A percentile compares a stretch with the other conserved stretches of the same genome.
These are phyloP conservation scores for Regulus satrapa DNA, from an alignment of 2,113 vertebrate species.

Conservation along the genomic window DNA sequence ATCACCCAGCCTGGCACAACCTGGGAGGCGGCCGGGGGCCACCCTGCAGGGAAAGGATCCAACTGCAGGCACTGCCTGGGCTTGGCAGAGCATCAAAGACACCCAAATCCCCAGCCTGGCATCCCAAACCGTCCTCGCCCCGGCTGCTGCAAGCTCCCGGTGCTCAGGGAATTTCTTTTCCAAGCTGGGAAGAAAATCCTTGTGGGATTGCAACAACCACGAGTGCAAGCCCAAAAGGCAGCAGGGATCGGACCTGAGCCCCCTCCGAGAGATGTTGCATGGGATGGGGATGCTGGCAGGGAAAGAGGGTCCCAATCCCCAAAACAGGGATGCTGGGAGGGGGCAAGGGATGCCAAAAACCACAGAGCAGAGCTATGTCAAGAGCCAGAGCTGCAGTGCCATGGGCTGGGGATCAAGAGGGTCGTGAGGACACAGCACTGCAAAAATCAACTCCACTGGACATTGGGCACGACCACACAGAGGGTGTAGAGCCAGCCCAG, in stretches of 20 bases:
- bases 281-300: not conserved
- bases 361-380: rapidly evolving
- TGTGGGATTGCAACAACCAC: not conserved
- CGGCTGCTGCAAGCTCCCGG: rapidly evolving
- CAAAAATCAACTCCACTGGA: not conserved
- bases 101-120: not conserved
- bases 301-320: too few species aligned
- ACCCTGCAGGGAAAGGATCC: not conserved
- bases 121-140: not conserved
- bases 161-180: not conserved
- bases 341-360: not conserved
- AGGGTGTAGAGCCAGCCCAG: not conserved
- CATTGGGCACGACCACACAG: rapidly evolving
- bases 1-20: not conserved
- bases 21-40: not conserved
- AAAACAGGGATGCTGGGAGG: too few species aligned
- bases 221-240: not conserved
- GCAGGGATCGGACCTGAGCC: not conserved
- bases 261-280: rapidly evolving
- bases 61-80: not conserved
- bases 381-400: not conserved
- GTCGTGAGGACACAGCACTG: rapidly evolving
- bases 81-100: constrained; percentile 18
- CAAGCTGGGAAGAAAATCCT: not conserved
- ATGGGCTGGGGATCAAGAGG: rapidly evolving